Evolutionary conservation across 2,797 vertebrate genomes (phyloP).

Genomic region (Austrolebias charrua): DNA sequence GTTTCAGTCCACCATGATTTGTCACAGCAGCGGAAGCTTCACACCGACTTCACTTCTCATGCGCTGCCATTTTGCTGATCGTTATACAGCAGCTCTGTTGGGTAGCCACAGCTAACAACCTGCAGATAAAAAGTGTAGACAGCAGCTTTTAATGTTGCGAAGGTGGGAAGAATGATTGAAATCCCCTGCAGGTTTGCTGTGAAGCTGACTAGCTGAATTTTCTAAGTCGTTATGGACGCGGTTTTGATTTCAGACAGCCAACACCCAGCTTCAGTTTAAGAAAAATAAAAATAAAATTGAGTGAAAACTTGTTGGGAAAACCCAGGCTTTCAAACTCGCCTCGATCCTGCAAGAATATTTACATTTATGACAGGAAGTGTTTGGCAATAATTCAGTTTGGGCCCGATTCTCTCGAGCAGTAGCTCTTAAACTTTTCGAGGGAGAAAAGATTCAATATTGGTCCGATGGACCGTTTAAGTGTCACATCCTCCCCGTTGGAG

Average conservation of each 20-base stretch:
- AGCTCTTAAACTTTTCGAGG: no score
- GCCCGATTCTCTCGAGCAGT: no score
- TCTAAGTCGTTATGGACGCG: conserved; percentile 6
- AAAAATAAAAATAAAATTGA: background rate
- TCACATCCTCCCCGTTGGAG: no score
- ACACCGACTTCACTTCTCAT: conserved; percentile 46
- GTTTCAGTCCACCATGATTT: conserved; percentile 34
- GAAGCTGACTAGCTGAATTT: conserved; percentile 20
- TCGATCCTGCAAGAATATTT: background rate
- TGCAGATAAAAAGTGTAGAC: conserved; percentile 12
- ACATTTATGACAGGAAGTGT: background rate
- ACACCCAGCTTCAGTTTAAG: background rate
- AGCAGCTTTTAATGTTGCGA: conserved; percentile 11
- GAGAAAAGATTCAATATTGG: no score
- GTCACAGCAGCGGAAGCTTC: conserved; percentile 42
- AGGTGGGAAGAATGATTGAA: conserved; percentile 18
- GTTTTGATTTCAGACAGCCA: conserved; percentile 6
- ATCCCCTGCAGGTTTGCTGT: conserved; percentile 10
- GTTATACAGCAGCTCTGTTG: conserved; percentile 44
- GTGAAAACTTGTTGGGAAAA: background rate
- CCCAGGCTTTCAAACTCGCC: background rate
- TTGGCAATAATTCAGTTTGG: background rate
- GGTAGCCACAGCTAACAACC: conserved; percentile 49
- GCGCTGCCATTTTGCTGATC: conserved; percentile 46
- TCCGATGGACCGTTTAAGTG: no score